A percentile compares a stretch with the other conserved stretches of the same genome.
These are phyloP conservation scores for Neosalanx taihuensis DNA, from an alignment of 2,797 vertebrate genomes.

Conservation along the genomic window DNA sequence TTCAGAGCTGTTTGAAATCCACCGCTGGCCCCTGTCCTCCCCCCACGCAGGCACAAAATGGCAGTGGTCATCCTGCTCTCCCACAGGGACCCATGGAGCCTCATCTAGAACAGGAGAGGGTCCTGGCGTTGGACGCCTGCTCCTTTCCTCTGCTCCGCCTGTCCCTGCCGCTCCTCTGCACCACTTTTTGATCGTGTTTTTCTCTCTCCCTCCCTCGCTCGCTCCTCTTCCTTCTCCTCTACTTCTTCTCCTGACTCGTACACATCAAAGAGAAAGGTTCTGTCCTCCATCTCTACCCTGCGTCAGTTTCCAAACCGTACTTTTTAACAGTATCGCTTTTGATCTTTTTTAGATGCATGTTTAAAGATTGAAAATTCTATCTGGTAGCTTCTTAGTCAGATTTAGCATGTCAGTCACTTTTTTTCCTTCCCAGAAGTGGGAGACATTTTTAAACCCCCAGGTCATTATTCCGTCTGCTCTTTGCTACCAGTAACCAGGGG, in stretches of 20 bases:
- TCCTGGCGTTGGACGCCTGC: conserved; percentile 42
- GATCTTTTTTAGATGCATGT: conserved; percentile 46
- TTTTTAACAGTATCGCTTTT: conserved; percentile 57
- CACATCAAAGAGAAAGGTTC: conserved; percentile 59
- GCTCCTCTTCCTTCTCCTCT: background rate
- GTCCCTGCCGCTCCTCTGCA: conserved; percentile 42
- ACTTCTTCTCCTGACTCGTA: conserved; percentile 29
- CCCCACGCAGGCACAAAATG: conserved; percentile 67
- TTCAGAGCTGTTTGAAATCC: conserved; percentile 69
- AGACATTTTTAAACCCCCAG: conserved; percentile 9
- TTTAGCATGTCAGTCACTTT: conserved; percentile 22
- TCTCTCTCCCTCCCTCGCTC: conserved; percentile 25
- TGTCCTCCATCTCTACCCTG: conserved; percentile 47
- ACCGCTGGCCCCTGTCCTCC: conserved; percentile 50
- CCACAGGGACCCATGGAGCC: conserved; percentile 55
- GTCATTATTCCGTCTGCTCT: background rate
- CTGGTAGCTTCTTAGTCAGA: conserved; percentile 33
- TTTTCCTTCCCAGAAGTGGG: conserved; percentile 13
- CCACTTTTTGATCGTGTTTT: conserved; percentile 57
- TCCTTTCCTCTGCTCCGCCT: conserved; percentile 11
- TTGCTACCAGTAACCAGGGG: background rate
- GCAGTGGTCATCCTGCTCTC: conserved; percentile 61
- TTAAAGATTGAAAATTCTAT: conserved; percentile 39
- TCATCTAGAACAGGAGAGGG: conserved; percentile 58
- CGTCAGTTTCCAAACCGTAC: conserved; percentile 49